Conservation (phyloP, 1,140 invertebrate genomes). For the Tetragonula clypearis region DNA sequence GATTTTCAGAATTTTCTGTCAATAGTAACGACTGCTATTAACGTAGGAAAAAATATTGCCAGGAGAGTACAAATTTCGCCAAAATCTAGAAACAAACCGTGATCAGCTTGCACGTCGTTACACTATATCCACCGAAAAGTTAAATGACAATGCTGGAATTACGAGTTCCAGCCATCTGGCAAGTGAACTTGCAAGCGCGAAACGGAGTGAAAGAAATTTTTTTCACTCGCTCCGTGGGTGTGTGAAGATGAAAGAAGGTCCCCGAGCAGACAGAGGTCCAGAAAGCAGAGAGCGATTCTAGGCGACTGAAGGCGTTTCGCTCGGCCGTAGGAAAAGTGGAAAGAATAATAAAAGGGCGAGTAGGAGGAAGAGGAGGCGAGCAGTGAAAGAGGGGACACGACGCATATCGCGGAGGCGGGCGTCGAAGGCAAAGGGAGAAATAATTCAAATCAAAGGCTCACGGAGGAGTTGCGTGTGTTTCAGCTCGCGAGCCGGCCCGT, state of each 20-base stretch:
- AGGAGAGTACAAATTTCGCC: too few species aligned
- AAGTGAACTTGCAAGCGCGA: too few species aligned
- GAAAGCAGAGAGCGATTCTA: neutral
- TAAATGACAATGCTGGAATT: too few species aligned
- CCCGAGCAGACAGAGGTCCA: neutral
- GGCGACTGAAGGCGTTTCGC: neutral
- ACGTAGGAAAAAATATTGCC: too few species aligned
- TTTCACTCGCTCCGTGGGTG: too few species aligned
- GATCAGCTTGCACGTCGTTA: too few species aligned
- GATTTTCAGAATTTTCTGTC: too few species aligned
- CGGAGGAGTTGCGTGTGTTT: constrained; percentile 38
- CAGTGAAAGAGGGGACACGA: neutral
- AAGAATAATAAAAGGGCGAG: constrained; percentile 33
- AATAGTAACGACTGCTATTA: too few species aligned
- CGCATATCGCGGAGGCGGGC: constrained; percentile 1
- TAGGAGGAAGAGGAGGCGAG: neutral
- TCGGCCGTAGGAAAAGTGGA: constrained; percentile 8
- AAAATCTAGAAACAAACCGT: too few species aligned
- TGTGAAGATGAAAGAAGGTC: neutral
- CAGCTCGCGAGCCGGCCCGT: constrained; percentile 1
- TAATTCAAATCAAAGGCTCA: constrained; percentile 59
- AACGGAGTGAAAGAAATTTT: too few species aligned
- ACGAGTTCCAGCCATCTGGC: too few species aligned
- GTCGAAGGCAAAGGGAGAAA: constrained; percentile 33
- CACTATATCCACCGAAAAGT: too few species aligned